Evolutionary conservation across 2,888 invertebrate species (phyloP).

Genomic region (Periphyllus acericola): DNA sequence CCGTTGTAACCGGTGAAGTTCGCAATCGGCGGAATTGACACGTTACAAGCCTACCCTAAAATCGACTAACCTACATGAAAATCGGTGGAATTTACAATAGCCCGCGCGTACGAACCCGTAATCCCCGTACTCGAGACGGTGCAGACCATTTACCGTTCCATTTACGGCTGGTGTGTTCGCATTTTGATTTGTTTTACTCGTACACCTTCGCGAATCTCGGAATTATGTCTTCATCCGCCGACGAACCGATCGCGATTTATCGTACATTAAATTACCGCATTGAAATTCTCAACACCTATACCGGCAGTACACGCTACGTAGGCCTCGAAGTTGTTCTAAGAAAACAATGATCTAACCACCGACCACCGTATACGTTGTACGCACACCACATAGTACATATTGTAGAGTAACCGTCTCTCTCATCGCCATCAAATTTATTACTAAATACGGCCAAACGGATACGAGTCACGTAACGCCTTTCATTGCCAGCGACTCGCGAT

Average conservation of each 20-base stretch:
- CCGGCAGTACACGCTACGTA: not conserved
- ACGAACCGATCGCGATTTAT: not conserved
- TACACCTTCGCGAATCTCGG: not conserved
- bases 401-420: not conserved
- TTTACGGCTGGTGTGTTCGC: not conserved
- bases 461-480: not conserved
- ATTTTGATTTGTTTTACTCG: not conserved
- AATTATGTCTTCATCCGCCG: not conserved
- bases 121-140: not conserved
- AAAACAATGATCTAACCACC: not conserved
- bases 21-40: too few species aligned
- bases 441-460: conserved; percentile 1
- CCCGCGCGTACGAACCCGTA: too few species aligned
- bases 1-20: too few species aligned
- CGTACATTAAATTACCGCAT: not conserved
- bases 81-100: too few species aligned
- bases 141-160: not conserved
- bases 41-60: too few species aligned
- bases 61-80: too few species aligned
- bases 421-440: not conserved
- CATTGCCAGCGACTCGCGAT: conserved; percentile 8
- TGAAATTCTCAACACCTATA: not conserved
- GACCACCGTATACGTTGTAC: too few species aligned
- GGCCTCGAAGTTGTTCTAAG: conserved; percentile 19
- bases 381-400: too few species aligned